Conservation (phyloP, 1,140 invertebrate genomes). For the Megalopta genalis region DNA sequence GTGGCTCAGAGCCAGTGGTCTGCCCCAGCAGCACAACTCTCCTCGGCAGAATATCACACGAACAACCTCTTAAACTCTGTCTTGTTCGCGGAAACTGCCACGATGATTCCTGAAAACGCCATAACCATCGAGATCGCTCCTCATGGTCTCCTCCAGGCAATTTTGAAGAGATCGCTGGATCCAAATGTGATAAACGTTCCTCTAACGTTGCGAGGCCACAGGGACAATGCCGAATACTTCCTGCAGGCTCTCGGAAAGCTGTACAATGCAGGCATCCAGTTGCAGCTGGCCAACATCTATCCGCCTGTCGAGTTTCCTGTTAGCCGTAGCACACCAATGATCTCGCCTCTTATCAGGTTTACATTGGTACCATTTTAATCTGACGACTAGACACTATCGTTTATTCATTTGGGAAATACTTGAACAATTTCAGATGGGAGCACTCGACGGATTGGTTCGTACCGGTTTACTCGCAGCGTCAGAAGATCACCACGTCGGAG, state of each 20-base stretch:
- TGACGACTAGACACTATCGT: too few relatives aligned
- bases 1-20: conserved; percentile 89
- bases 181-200: conserved; percentile 85
- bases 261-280: conserved; percentile 84
- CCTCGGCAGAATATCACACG: conserved; percentile 95
- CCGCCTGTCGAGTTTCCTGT: conserved; percentile 86
- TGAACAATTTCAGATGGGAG: conserved; percentile 86
- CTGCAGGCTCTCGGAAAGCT: conserved; percentile 87
- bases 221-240: conserved; percentile 87
- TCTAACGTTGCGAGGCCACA: conserved; percentile 88
- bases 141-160: conserved; percentile 87
- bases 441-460: conserved; percentile 90
- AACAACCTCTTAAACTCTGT: conserved; percentile 94
- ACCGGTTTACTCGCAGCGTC: conserved; percentile 82
- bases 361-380: too few relatives aligned
- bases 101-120: conserved; percentile 88
- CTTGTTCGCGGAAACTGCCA: conserved; percentile 91
- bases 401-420: too few relatives aligned
- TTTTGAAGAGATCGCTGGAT: conserved; percentile 83
- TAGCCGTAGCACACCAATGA: conserved; percentile 85
- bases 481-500: conserved; percentile 84
- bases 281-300: conserved; percentile 83
- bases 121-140: conserved; percentile 92
- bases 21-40: conserved; percentile 83
- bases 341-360: conserved; percentile 82